Evolutionary conservation across 1,140 invertebrate genomes (phyloP).

Genomic region (Leptinotarsa lineolata): DNA sequence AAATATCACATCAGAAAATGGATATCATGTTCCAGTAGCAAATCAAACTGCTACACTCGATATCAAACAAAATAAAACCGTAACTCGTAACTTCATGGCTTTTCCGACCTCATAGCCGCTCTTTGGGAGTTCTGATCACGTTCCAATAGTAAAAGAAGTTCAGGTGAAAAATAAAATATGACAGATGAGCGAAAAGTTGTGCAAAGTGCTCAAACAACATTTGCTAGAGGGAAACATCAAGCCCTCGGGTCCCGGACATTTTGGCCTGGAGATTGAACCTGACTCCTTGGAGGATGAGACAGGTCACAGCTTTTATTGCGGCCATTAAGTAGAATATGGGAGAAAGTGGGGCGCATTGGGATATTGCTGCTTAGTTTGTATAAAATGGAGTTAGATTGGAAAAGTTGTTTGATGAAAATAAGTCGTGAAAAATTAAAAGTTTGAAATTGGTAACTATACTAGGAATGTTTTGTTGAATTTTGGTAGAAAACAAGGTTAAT

Average conservation of each 20-base stretch:
- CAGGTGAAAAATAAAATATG: slow-evolving; percentile 43
- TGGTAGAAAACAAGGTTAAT: too few relatives aligned
- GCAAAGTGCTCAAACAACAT: slow-evolving; percentile 37
- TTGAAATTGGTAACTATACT: too few relatives aligned
- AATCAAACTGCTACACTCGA: slow-evolving; percentile 31
- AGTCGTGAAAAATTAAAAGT: too few relatives aligned
- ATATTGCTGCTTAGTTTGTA: too few relatives aligned
- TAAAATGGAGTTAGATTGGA: too few relatives aligned
- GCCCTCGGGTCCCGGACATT: slow-evolving; percentile 24
- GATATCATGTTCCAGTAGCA: slow-evolving; percentile 24
- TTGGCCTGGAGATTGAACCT: slow-evolving; percentile 32
- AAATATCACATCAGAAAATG: not conserved
- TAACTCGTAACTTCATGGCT: slow-evolving; percentile 22
- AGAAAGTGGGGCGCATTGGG: not conserved
- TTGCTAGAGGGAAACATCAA: slow-evolving; percentile 29
- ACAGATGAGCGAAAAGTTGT: slow-evolving; percentile 35
- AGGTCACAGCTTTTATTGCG: slow-evolving; percentile 40
- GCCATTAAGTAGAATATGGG: not conserved
- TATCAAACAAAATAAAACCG: slow-evolving; percentile 32
- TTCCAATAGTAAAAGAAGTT: slow-evolving; percentile 39
- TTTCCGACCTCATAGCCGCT: slow-evolving; percentile 23
- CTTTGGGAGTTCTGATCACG: slow-evolving; percentile 36
- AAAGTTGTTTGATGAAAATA: too few relatives aligned
- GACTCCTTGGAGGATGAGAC: slow-evolving; percentile 35
- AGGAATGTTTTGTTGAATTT: too few relatives aligned